phyloP scores from a whole-genome alignment of 2,797 vertebrate genomes.

The Peromyscus nudipes region DNA sequence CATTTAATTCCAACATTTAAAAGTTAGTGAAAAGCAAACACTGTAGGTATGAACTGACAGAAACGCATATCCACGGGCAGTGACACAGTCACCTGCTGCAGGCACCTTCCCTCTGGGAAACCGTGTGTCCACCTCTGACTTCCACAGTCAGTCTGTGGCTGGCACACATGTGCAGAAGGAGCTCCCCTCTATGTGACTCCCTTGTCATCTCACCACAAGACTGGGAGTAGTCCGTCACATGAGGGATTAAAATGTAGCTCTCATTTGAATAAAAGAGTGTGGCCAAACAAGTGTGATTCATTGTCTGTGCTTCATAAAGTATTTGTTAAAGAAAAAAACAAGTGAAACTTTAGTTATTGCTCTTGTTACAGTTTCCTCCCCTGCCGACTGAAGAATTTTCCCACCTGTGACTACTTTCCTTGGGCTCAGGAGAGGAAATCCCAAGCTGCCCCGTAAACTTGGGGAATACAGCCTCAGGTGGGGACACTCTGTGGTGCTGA shows the following conservation, averaged over 20 bases:
- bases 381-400: not conserved
- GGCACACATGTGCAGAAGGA: not conserved
- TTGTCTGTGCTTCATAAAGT: not conserved
- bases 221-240: not conserved
- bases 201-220: not conserved
- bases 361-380: not conserved
- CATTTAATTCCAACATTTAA: slow-evolving; percentile 15
- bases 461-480: not conserved
- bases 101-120: not conserved
- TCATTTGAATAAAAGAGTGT: not conserved
- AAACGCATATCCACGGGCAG: not conserved
- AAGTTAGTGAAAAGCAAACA: not conserved
- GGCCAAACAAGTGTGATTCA: not conserved
- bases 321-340: not conserved
- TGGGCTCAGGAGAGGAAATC: not conserved
- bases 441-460: not conserved
- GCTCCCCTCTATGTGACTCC: not conserved
- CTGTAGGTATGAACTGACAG: not conserved
- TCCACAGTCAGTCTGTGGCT: not conserved
- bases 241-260: not conserved
- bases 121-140: not conserved
- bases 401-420: not conserved
- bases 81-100: not conserved
- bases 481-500: not conserved
- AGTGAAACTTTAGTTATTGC: not conserved